Evolutionary conservation across 1,140 invertebrate species (phyloP).

Genomic region (Thaumetopoea pityocampa): DNA sequence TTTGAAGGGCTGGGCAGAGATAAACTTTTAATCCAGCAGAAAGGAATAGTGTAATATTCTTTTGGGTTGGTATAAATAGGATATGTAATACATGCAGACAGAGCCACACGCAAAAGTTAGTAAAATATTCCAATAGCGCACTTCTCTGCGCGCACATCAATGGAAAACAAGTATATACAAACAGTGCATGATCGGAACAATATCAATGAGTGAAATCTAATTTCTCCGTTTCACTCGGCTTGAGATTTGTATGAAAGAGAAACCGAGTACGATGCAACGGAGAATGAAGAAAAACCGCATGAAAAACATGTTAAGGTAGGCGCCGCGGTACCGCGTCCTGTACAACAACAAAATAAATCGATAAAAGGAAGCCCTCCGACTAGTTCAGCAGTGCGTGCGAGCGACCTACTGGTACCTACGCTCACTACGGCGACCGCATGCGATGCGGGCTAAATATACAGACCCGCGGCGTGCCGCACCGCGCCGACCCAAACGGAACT

Average conservation of each 20-base stretch:
- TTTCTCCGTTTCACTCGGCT: conserved; percentile 57
- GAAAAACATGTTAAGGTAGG: conserved; percentile 46
- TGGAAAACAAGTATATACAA: no score
- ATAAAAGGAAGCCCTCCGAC: conserved; percentile 73
- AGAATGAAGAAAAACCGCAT: conserved; percentile 48
- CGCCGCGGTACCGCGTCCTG: conserved; percentile 41
- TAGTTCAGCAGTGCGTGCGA: conserved; percentile 73
- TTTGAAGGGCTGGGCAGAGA: no score
- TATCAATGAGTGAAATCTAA: conserved; percentile 54
- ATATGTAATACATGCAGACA: no score
- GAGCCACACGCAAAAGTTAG: no score
- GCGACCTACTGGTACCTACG: conserved; percentile 74
- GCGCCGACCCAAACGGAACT: conserved; percentile 46
- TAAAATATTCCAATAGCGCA: no score
- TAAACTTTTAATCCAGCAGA: no score
- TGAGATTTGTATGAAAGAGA: conserved; percentile 53
- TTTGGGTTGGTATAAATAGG: no score
- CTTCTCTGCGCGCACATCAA: no score
- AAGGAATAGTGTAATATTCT: no score
- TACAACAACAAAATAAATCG: conserved; percentile 67
- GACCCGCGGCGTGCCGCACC: conserved; percentile 33
- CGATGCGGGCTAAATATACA: conserved; percentile 74
- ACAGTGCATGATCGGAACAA: conserved; percentile 33
- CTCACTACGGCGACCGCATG: conserved; percentile 56
- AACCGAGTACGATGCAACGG: conserved; percentile 38